phyloP scores from a whole-genome alignment of 2,888 invertebrate genomes.

The Mythimna impura region DNA sequence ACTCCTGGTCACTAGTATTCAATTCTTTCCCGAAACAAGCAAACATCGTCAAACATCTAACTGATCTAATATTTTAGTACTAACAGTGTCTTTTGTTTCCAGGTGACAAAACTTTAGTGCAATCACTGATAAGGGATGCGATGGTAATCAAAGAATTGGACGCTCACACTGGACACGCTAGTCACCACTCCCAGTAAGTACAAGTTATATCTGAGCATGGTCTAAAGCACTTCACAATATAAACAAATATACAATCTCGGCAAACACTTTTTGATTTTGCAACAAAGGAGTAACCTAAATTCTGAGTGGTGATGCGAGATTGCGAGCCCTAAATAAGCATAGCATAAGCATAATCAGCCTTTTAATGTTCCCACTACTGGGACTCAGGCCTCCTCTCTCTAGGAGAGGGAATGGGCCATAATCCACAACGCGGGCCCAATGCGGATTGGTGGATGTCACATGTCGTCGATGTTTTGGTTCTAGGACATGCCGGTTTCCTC shows the following conservation, averaged over 20 bases:
- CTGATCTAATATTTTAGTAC: not conserved
- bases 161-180: conserved; percentile 92
- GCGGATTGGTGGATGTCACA: too few species aligned
- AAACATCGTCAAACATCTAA: not conserved
- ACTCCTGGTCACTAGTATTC: too few species aligned
- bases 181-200: conserved; percentile 95
- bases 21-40: too few species aligned
- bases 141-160: conserved; percentile 96
- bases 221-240: conserved; percentile 59
- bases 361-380: too few species aligned
- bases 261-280: conserved; percentile 39
- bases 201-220: conserved; percentile 74
- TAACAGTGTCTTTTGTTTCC: conserved; percentile 70
- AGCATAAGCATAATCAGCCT: too few species aligned
- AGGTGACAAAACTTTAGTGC: conserved; percentile 97
- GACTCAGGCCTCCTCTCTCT: too few species aligned
- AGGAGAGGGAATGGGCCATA: too few species aligned
- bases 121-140: conserved; percentile 97
- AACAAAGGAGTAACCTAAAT: not conserved
- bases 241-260: conserved; percentile 3
- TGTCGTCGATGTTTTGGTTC: too few species aligned
- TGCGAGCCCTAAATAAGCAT: conserved; percentile 6
- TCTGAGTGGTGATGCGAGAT: conserved; percentile 40
- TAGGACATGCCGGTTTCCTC: too few species aligned
- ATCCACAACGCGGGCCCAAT: too few species aligned